Evolutionary conservation across 1,140 invertebrate species (phyloP).

Genomic region (Brachionus koreanus): DNA sequence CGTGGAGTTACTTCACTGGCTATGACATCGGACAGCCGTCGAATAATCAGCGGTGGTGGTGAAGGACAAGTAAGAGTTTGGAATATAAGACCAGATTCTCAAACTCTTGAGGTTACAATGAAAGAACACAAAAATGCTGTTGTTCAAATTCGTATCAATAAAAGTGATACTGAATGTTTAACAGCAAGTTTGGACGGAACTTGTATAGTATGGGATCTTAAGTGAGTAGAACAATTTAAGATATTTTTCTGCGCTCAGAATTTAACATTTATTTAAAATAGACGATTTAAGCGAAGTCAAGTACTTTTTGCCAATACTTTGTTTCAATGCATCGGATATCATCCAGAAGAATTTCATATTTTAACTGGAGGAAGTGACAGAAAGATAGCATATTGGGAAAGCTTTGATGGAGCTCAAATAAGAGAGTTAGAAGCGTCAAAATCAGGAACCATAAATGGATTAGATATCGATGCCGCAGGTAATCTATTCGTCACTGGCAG

Average conservation of each 20-base stretch:
- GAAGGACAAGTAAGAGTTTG: constrained; percentile 69
- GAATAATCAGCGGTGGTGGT: constrained; percentile 76
- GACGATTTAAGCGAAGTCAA: constrained; percentile 68
- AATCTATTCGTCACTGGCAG: constrained; percentile 75
- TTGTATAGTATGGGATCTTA: constrained; percentile 82
- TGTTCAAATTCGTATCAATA: constrained; percentile 72
- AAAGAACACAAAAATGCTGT: constrained; percentile 84
- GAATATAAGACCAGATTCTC: constrained; percentile 27
- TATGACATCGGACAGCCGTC: constrained; percentile 67
- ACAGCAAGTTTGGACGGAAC: constrained; percentile 82
- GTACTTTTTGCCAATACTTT: constrained; percentile 81
- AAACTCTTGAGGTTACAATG: constrained; percentile 60
- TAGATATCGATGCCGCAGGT: constrained; percentile 71
- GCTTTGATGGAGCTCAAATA: constrained; percentile 70
- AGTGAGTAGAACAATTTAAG: constrained; percentile 49
- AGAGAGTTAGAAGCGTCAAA: constrained; percentile 76
- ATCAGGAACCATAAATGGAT: constrained; percentile 71
- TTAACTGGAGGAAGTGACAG: constrained; percentile 80
- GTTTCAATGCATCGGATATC: constrained; percentile 75
- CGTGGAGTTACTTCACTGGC: constrained; percentile 76
- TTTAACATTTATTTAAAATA: constrained; percentile 51
- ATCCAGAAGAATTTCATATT: constrained; percentile 73
- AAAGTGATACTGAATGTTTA: constrained; percentile 71
- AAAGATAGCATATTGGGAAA: constrained; percentile 83
- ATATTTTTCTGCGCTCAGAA: neutral